phyloP scores from a whole-genome alignment of 2,113 vertebrate species.

The Brevimyrus niger region DNA sequence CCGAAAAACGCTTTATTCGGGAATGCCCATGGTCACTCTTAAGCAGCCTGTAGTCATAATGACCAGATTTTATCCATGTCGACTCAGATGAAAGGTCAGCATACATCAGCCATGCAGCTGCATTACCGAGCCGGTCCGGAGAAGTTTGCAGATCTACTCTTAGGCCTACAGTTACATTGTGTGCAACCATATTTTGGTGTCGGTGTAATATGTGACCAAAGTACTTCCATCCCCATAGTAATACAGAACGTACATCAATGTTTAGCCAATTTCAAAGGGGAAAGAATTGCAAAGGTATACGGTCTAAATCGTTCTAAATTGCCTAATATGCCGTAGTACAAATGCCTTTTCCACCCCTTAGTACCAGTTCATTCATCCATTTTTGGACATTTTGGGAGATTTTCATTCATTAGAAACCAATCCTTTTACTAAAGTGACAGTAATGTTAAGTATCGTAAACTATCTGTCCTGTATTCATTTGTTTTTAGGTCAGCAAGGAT shows the following conservation, averaged over 20 bases:
- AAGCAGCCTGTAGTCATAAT: neutral
- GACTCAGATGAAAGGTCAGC: constrained; percentile 30
- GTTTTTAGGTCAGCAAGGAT: neutral
- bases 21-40: neutral
- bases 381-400: neutral
- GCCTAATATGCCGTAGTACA: neutral
- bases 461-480: neutral
- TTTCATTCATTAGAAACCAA: neutral
- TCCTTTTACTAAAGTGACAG: neutral
- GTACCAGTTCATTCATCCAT: neutral
- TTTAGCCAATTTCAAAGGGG: neutral
- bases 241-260: neutral
- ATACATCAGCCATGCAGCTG: constrained; percentile 32
- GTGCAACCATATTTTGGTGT: neutral
- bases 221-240: neutral
- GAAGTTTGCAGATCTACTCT: neutral
- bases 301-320: neutral
- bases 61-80: constrained; percentile 10
- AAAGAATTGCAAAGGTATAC: neutral
- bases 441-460: neutral
- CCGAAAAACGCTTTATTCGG: neutral
- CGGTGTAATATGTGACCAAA: neutral
- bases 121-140: neutral
- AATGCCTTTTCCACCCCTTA: neutral
- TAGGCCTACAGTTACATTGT: neutral